Conservation (phyloP, 2,888 invertebrate species). For the Eilema griseolum region DNA sequence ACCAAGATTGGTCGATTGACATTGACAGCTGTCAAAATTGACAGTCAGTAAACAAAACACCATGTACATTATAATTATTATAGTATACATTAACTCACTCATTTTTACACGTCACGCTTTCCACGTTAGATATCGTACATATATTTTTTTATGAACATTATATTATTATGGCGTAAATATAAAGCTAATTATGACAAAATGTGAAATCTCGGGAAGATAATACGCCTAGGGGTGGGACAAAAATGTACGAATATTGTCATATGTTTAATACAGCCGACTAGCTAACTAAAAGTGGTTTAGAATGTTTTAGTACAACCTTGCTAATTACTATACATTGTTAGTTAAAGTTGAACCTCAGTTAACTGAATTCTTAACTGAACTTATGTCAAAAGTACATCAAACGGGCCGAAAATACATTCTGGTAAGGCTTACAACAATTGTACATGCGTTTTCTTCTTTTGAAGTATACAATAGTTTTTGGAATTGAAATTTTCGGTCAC, state of each 20-base stretch:
- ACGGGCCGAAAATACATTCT: neutral
- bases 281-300: no score
- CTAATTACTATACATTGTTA: neutral
- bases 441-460: neutral
- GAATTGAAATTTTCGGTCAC: neutral
- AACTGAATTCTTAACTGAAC: neutral
- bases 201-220: neutral
- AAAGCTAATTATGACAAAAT: conserved; percentile 45
- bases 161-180: conserved; percentile 53
- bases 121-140: conserved; percentile 13
- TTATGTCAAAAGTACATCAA: neutral
- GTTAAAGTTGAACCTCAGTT: neutral
- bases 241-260: conserved; percentile 1
- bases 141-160: conserved; percentile 30
- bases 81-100: conserved; percentile 39
- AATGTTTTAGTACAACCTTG: neutral
- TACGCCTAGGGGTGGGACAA: conserved; percentile 21
- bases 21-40: conserved; percentile 51
- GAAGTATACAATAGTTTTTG: no score
- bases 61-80: conserved; percentile 40
- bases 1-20: conserved; percentile 33
- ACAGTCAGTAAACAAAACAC: conserved; percentile 44
- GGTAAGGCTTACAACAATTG: neutral
- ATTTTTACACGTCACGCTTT: conserved; percentile 1
- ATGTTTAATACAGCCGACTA: neutral